Percentiles rank a stretch among this genome's conserved stretches.
These are phyloP conservation scores for Atrina japonica DNA, from an alignment of 2,888 invertebrate genomes.

Conservation along the genomic window DNA sequence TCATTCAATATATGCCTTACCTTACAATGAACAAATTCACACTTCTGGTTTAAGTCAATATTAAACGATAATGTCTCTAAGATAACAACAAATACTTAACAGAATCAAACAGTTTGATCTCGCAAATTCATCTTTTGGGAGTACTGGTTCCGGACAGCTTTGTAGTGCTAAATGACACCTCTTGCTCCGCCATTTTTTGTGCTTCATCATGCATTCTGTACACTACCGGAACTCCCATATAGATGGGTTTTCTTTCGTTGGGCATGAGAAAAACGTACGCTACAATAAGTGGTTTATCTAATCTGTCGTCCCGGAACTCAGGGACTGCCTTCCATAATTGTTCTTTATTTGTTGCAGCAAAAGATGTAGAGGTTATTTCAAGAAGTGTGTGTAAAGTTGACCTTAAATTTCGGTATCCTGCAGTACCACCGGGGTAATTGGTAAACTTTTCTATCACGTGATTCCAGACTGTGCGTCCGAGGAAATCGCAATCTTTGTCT, in stretches of 20 bases:
- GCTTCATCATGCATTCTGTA: constrained; percentile 13
- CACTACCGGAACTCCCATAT: constrained; percentile 40
- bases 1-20: too few relatives aligned
- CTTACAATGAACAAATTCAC: too few relatives aligned
- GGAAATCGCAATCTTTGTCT: constrained; percentile 14
- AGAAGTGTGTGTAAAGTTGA: constrained; percentile 29
- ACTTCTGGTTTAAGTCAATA: too few relatives aligned
- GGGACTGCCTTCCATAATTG: constrained; percentile 11
- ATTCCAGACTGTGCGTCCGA: constrained; percentile 34
- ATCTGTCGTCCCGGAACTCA: constrained; percentile 23
- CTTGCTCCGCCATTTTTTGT: too few relatives aligned
- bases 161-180: too few relatives aligned
- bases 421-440: background rate
- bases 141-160: too few relatives aligned
- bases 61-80: too few relatives aligned
- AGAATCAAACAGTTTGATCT: too few relatives aligned
- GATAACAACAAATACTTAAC: too few relatives aligned
- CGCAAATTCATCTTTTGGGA: too few relatives aligned
- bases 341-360: background rate
- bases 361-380: constrained; percentile 20
- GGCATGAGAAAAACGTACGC: constrained; percentile 32
- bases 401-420: constrained; percentile 13
- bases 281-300: constrained; percentile 28
- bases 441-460: constrained; percentile 24
- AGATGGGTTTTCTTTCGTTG: constrained; percentile 16